Evolutionary conservation across 2,888 invertebrate species (phyloP).

Genomic region (Caenorhabditis imperialis): DNA sequence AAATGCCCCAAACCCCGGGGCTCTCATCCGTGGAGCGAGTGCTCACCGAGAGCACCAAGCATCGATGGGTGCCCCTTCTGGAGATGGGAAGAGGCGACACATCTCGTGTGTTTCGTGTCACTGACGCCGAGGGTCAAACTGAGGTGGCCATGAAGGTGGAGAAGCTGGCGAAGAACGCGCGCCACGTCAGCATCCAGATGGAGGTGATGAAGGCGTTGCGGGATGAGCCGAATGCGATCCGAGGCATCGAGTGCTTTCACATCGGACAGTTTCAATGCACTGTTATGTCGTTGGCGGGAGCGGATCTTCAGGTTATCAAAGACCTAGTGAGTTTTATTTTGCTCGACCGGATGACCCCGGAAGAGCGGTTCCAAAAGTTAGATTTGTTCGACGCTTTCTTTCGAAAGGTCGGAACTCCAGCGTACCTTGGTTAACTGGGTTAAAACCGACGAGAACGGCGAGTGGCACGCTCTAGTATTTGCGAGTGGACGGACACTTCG

Average conservation of each 20-base stretch:
- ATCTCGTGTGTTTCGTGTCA: slow-evolving; percentile 27
- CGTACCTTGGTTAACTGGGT: too few relatives aligned
- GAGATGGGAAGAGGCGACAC: slow-evolving; percentile 36
- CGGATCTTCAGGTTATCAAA: slow-evolving; percentile 15
- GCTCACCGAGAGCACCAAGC: too few relatives aligned
- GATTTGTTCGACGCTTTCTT: too few relatives aligned
- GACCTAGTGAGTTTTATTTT: slow-evolving; percentile 10
- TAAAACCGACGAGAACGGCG: too few relatives aligned
- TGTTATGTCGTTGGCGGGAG: slow-evolving; percentile 38
- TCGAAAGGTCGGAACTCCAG: too few relatives aligned
- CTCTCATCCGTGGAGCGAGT: too few relatives aligned
- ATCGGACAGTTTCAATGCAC: slow-evolving; percentile 8
- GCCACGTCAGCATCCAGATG: slow-evolving; percentile 15
- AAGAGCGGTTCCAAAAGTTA: too few relatives aligned
- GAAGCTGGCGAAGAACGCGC: slow-evolving; percentile 11
- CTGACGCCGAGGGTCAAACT: slow-evolving; percentile 5
- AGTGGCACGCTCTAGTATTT: too few relatives aligned
- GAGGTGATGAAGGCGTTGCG: slow-evolving; percentile 10
- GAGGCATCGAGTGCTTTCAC: slow-evolving; percentile 13
- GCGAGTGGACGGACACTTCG: too few relatives aligned
- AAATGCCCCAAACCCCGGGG: too few relatives aligned
- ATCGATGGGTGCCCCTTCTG: slow-evolving; percentile 14
- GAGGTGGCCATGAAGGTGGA: slow-evolving; percentile 42
- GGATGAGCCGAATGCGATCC: slow-evolving; percentile 13
- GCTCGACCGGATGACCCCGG: too few relatives aligned